These are phyloP conservation scores for Neosilurus mollespiculum DNA, from an alignment of 2,797 vertebrate genomes.

Conservation along the genomic window DNA sequence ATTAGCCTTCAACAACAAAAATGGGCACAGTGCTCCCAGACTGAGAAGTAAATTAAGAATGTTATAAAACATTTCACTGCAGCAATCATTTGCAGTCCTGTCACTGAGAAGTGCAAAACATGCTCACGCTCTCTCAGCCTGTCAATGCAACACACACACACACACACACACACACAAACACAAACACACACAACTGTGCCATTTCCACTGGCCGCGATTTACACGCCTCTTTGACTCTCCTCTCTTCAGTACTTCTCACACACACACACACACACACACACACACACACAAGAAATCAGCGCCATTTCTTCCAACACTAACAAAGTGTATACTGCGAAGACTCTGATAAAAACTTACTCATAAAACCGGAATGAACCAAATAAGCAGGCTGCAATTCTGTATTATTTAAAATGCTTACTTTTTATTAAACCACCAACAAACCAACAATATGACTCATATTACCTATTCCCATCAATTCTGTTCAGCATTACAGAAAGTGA, in stretches of 20 bases:
- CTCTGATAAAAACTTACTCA: constrained; percentile 48
- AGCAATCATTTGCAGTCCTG: constrained; percentile 44
- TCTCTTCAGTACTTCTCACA: constrained; percentile 15
- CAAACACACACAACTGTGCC: neutral
- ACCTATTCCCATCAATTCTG: constrained; percentile 50
- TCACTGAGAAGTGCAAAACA: constrained; percentile 55
- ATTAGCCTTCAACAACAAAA: constrained; percentile 14
- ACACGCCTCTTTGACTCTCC: constrained; percentile 28
- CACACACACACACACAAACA: neutral
- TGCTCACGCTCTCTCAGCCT: constrained; percentile 58
- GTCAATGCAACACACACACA: constrained; percentile 45
- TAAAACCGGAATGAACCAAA: constrained; percentile 48
- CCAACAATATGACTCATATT: constrained; percentile 50
- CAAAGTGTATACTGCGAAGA: constrained; percentile 55
- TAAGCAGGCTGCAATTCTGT: constrained; percentile 32
- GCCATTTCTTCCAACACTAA: constrained; percentile 54
- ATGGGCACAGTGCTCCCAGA: neutral
- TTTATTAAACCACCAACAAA: constrained; percentile 40
- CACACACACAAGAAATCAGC: constrained; percentile 54
- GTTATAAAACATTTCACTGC: constrained; percentile 39
- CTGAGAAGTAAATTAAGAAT: constrained; percentile 14
- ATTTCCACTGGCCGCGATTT: constrained; percentile 48
- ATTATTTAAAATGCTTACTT: neutral
- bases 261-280: constrained; percentile 19
- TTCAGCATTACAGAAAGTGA: constrained; percentile 14